These are phyloP conservation scores for Vulpes vulpes DNA, from an alignment of 2,113 vertebrate genomes.

Conservation along the genomic window DNA sequence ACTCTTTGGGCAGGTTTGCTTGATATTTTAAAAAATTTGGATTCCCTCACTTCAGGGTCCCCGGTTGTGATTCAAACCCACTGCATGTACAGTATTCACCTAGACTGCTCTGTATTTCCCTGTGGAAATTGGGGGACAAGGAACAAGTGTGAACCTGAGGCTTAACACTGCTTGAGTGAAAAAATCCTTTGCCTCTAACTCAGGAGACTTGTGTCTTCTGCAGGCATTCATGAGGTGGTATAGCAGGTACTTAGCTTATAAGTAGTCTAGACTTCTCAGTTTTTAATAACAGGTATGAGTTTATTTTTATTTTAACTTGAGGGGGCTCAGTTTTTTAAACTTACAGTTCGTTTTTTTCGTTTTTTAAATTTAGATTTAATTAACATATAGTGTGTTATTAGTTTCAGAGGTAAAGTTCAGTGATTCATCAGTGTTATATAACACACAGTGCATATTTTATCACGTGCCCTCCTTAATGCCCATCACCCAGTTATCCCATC, in stretches of 20 bases:
- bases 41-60: not conserved
- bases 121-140: not conserved
- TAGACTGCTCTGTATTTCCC: not conserved
- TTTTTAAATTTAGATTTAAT: too few species aligned
- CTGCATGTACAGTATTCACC: not conserved
- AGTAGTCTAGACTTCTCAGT: not conserved
- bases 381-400: too few species aligned
- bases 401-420: too few species aligned
- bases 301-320: slow-evolving; percentile 42
- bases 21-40: not conserved
- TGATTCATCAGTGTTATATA: too few species aligned
- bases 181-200: not conserved
- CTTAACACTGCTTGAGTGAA: not conserved
- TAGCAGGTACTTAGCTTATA: not conserved
- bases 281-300: not conserved
- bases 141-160: not conserved
- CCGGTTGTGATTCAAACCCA: not conserved
- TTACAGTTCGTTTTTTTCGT: not conserved
- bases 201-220: not conserved
- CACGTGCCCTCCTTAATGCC: too few species aligned
- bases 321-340: not conserved
- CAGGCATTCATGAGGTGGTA: not conserved
- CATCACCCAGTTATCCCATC: too few species aligned
- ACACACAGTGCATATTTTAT: too few species aligned
- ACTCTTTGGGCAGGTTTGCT: not conserved